These are phyloP conservation scores for Heterotilapia buettikoferi DNA, from an alignment of 2,113 vertebrate genomes.

Conservation along the genomic window DNA sequence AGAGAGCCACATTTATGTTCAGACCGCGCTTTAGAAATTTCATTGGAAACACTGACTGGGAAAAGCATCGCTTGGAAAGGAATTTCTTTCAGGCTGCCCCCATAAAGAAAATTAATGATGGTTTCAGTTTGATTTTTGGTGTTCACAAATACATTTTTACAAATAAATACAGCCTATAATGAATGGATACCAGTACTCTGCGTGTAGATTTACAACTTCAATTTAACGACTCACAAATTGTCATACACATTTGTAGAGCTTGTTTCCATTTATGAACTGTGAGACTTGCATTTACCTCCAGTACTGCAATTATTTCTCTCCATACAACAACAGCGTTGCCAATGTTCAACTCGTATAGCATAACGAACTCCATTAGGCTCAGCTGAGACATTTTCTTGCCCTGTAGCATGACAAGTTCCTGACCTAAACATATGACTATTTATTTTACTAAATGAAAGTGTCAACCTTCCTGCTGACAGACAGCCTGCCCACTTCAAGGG, in stretches of 20 bases:
- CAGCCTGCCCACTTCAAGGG: neutral
- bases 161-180: neutral
- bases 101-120: neutral
- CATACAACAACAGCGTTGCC: neutral
- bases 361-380: neutral
- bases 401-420: neutral
- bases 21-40: neutral
- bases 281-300: neutral
- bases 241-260: neutral
- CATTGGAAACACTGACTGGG: neutral
- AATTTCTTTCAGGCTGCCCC: neutral
- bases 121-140: neutral
- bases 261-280: neutral
- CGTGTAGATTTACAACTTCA: neutral
- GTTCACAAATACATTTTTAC: neutral
- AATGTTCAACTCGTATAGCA: neutral
- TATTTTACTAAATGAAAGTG: slow-evolving; percentile 25
- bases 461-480: slow-evolving; percentile 3
- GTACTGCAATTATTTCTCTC: neutral
- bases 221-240: neutral
- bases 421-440: neutral
- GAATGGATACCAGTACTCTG: neutral
- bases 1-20: neutral
- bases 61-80: neutral
- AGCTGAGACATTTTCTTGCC: neutral